phyloP scores from a whole-genome alignment of 64 coral and sea anemone species.

The Astreopora myriophthalma region DNA sequence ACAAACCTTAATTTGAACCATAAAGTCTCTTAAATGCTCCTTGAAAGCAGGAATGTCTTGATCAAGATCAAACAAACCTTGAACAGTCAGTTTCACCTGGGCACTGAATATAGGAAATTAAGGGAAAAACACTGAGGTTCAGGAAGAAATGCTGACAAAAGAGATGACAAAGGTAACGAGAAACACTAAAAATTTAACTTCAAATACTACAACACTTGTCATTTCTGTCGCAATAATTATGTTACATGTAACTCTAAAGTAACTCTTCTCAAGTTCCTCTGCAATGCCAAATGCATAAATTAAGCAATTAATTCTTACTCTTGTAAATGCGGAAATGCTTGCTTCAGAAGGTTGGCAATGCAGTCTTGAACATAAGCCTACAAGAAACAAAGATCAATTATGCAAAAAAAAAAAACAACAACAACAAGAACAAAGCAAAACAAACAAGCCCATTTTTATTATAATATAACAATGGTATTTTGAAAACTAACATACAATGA shows the following conservation, averaged over 20 bases:
- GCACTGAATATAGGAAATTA: conserved; percentile 37
- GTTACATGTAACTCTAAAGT: no score
- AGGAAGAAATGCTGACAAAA: neutral
- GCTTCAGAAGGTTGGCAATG: conserved; percentile 84
- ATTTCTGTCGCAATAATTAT: no score
- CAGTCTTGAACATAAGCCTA: conserved; percentile 94
- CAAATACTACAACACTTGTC: no score
- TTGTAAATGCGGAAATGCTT: conserved; percentile 97
- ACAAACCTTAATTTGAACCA: conserved; percentile 97
- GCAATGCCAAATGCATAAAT: no score
- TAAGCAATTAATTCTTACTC: conserved; percentile 81
- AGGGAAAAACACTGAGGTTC: no score
- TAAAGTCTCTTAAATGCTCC: conserved; percentile 96
- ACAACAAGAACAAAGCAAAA: no score
- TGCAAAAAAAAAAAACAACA: no score
- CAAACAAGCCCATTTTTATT: no score
- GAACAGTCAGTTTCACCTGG: conserved; percentile 89
- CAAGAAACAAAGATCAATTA: neutral
- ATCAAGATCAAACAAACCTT: conserved; percentile 95
- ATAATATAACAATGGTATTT: no score
- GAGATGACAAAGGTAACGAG: neutral
- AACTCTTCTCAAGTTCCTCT: no score
- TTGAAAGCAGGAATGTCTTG: conserved; percentile 99
- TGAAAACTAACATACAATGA: no score
- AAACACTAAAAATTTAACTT: neutral